Evolutionary conservation across 2,888 invertebrate species (phyloP), one percentile per base, ranked within the genome.

Genomic region (Eilema griseolum): DNA sequence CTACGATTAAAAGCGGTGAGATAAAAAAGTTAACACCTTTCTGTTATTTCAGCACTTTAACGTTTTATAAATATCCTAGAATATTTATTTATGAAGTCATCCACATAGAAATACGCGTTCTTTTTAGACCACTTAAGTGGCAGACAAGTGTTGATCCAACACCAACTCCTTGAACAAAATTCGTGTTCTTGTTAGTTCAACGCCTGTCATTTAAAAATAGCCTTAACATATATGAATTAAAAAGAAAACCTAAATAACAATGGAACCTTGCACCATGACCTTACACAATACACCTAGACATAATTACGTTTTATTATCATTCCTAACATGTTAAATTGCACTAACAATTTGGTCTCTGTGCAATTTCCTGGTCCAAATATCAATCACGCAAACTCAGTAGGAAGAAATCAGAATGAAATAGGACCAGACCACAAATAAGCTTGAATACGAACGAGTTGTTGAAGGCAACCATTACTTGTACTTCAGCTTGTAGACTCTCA

Each of bases 361-460:
- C 64, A 81, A 80, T 80, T 82, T 81, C 80, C 78, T 66, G 67
- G 67, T 76, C 62, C 70, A 26, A 67, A 76, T 81, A 81, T 78
- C 80, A 78, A 80, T 81, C 80, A 80, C 66, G 31, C 65, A n/a
- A 72, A 69, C 67, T 70, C 66, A 71, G 68, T 71, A 82, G 82
- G 83, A 82, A 83, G 78, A 81, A 78, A 82, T 79, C 71, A 69
- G 31, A 69, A 33, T 61, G 63, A 66, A 74, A 74, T 78, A 77
- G 71, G 66, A 61, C 31, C 66, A 64, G 64, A 82, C 82, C 82
- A 72, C 83, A 83, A 82, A 75, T 62, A 28, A 63, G 75, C 71
- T 65, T 73, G 81, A 77, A 82, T 81, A 67, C 70, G 46, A 68
- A 70, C 72, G 33, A 70, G 67, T 66, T 61, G 67, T 72, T 68